Conservation (phyloP, 2,797 vertebrate species). For the Hipposideros larvatus region DNA sequence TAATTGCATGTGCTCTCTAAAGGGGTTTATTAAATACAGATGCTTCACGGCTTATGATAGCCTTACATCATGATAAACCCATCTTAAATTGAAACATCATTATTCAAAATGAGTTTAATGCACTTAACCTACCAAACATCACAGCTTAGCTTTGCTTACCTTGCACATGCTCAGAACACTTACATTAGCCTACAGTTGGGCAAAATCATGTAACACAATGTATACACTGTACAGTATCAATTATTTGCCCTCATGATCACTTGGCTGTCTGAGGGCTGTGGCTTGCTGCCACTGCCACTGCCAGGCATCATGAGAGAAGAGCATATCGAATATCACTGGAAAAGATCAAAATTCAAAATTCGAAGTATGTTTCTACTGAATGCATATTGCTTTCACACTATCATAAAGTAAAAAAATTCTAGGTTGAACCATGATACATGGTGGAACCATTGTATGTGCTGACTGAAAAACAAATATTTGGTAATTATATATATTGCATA, state of each 20-base stretch:
- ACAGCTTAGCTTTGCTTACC: not conserved
- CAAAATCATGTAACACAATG: not conserved
- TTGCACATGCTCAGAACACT: not conserved
- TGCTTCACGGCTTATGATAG: not conserved
- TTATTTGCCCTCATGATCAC: not conserved
- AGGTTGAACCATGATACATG: not conserved
- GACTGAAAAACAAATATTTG: constrained; percentile 30
- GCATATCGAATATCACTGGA: not conserved
- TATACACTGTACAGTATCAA: not conserved
- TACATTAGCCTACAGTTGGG: not conserved
- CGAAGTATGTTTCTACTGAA: not conserved
- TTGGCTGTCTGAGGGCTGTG: not conserved
- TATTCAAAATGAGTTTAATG: not conserved
- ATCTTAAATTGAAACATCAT: not conserved
- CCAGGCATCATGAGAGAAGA: not conserved
- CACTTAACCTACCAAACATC: not conserved
- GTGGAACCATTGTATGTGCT: not conserved
- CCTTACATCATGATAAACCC: not conserved
- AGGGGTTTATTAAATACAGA: constrained; percentile 18
- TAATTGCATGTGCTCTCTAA: not conserved
- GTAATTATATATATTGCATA: not conserved
- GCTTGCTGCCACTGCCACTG: no score
- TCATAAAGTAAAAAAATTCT: not conserved
- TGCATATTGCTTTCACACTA: not conserved
- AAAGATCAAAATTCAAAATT: not conserved